Conservation (phyloP, 2,797 vertebrate species). For the Siniperca undulata region DNA sequence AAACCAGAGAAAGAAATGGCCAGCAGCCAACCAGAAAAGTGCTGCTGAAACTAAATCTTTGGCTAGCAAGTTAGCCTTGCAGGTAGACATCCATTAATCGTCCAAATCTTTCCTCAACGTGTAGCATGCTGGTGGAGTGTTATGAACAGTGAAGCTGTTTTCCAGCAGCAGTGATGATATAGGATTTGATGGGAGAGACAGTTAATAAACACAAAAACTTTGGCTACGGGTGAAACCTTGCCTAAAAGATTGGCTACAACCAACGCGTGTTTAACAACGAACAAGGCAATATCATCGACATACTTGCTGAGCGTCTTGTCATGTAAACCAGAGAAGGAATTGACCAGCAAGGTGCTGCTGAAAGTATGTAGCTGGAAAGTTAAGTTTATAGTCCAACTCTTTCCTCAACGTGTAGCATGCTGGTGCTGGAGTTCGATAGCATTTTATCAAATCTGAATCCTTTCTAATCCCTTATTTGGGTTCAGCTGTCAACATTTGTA, state of each 20-base stretch:
- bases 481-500: neutral
- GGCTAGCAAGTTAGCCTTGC: neutral
- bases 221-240: no score
- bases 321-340: neutral
- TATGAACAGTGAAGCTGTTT: no score
- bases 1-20: neutral
- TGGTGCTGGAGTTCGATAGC: neutral
- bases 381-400: neutral
- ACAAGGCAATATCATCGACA: neutral
- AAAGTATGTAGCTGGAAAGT: neutral
- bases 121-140: neutral
- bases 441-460: neutral
- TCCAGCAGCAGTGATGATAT: no score
- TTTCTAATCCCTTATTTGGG: no score
- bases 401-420: neutral
- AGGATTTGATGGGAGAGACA: no score
- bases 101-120: neutral
- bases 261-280: neutral
- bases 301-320: neutral
- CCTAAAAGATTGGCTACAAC: no score
- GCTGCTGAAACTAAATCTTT: accelerated
- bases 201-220: no score
- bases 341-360: accelerated
- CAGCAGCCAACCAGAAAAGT: neutral
- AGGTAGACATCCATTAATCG: neutral